A percentile compares a stretch with the other conserved stretches of the same genome.
phyloP scores from a whole-genome alignment of 2,888 invertebrate species.

The Xestia ashworthii region DNA sequence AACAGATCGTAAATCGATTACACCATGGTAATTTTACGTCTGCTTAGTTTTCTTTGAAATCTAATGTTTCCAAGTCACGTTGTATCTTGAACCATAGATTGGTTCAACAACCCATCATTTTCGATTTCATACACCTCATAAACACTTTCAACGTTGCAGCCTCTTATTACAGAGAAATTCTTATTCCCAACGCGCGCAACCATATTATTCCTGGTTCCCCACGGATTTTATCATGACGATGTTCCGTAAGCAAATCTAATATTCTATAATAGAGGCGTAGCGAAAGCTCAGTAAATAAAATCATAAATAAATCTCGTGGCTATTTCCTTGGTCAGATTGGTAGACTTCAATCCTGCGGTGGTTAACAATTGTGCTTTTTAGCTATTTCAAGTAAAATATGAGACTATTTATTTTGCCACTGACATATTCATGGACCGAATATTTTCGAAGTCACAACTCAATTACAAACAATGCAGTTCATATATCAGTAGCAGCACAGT shows the following conservation, averaged over 20 bases:
- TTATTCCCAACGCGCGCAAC: constrained; percentile 50
- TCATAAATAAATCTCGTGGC: constrained; percentile 49
- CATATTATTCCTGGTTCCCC: constrained; percentile 54
- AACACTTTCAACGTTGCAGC: constrained; percentile 60
- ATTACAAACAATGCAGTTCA: background rate
- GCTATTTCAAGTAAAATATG: constrained; percentile 1
- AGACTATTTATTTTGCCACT: background rate
- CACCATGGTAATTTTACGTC: constrained; percentile 44
- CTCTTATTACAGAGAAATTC: constrained; percentile 60
- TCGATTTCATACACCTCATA: constrained; percentile 68
- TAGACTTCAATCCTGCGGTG: constrained; percentile 18
- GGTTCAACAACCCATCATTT: constrained; percentile 66
- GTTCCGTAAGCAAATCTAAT: constrained; percentile 59
- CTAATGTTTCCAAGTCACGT: constrained; percentile 36
- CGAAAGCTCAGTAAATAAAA: constrained; percentile 54
- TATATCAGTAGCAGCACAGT: constrained; percentile 16
- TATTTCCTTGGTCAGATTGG: constrained; percentile 37
- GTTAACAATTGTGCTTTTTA: constrained; percentile 10
- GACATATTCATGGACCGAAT: constrained; percentile 4
- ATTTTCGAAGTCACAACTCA: constrained; percentile 19
- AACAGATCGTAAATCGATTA: constrained; percentile 56
- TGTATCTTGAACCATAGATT: constrained; percentile 34
- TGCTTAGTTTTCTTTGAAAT: constrained; percentile 41
- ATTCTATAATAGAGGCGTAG: constrained; percentile 59
- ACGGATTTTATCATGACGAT: constrained; percentile 54